Evolutionary conservation across 2,888 invertebrate genomes (phyloP), one percentile per base, ranked within the genome.

Genomic region (Temnothorax unifasciatus): DNA sequence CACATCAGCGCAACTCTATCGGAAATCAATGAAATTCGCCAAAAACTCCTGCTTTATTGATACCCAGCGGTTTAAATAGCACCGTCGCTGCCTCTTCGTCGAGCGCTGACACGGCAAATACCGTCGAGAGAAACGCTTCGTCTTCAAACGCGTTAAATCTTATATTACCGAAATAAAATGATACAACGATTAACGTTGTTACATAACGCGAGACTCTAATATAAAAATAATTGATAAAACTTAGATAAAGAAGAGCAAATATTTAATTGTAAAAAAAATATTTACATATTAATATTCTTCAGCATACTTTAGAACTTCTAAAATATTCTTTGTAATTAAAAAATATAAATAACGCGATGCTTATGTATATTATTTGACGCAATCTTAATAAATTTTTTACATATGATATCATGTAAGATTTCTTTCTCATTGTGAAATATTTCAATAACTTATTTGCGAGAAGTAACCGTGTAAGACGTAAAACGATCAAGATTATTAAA

Each of bases 11-110:
- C 92, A 89, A 90, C 91, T 90, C 91, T 88, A 94, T 94, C 91
- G 93, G 92, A 94, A 94, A 94, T 94, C 94, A 93, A 94, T 94
- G 92, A 92, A 92, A 93, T 92, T 92, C 90, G 88, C 92, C 92
- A 89, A 92, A 93, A 93, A 92, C 91, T 90, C 91, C 92, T 93
- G 89, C 88, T 92, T 94, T 93, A 93, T 93, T 93, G 93, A 93
- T 94, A 93, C 89, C 91, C 88, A 88, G 89, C 87, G 92, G 92
- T 93, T 94, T 92, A 93, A 94, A 93, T 92, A 91, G 91, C 91
- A 92, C 85, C 81, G 85, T 77, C 86, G 85, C 76, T 69, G 74
- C 87, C 85, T 82, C 85, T 59, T 79, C 83, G 88, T 85, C 86
- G 86, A 41, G 15, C 47, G 71, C 71, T 47, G 79, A 57, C 47